phyloP scores from a whole-genome alignment of 2,888 invertebrate species.

The Volucella inanis region DNA sequence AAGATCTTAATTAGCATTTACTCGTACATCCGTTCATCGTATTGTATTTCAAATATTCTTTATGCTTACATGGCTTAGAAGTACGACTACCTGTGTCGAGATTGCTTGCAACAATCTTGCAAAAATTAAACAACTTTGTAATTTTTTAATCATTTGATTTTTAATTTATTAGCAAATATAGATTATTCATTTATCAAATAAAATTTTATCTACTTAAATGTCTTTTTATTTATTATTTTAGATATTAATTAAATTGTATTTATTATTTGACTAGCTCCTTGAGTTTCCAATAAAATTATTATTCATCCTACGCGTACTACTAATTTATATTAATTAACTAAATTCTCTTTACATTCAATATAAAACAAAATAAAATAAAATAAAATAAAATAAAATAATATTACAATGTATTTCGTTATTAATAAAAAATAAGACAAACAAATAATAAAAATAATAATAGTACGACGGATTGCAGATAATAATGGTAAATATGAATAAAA shows the following conservation, averaged over 20 bases:
- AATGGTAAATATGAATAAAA: neutral
- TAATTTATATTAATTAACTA: constrained; percentile 27
- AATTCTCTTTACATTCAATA: constrained; percentile 15
- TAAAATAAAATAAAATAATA: constrained; percentile 14
- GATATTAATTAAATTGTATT: constrained; percentile 57
- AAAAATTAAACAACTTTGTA: neutral
- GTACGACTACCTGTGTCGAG: too few species aligned
- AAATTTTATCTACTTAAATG: constrained; percentile 58
- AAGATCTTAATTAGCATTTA: too few species aligned
- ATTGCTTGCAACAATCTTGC: too few species aligned
- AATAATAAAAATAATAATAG: constrained; percentile 26
- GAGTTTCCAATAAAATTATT: constrained; percentile 56
- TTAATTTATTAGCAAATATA: constrained; percentile 45
- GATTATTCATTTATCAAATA: constrained; percentile 58
- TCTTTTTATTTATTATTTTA: constrained; percentile 30
- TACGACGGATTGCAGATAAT: constrained; percentile 32
- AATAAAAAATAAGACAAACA: neutral
- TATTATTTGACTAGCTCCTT: constrained; percentile 70
- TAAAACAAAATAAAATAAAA: constrained; percentile 1
- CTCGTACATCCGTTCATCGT: too few species aligned
- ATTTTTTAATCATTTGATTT: constrained; percentile 4
- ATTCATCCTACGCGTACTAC: constrained; percentile 26
- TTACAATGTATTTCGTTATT: constrained; percentile 6
- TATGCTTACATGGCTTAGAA: too few species aligned
- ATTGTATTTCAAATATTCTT: too few species aligned